Percentiles rank a stretch among this genome's conserved stretches.
Conservation (phyloP, 2,888 invertebrate species). For the Yponomeuta sedellus region DNA sequence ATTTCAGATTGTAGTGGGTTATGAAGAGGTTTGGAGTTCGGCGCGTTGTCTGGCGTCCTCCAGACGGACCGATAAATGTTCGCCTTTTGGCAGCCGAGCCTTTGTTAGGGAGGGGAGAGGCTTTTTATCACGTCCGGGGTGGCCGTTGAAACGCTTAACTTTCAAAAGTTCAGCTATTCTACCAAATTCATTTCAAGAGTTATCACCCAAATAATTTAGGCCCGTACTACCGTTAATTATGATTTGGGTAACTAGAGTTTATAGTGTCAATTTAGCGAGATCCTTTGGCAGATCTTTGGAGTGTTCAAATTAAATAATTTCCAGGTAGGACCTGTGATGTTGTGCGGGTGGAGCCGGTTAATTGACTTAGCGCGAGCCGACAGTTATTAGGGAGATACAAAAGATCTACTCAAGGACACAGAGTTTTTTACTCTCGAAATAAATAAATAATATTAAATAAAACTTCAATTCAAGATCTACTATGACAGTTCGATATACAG, state of each 20-base stretch:
- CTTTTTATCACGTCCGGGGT: background rate
- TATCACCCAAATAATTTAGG: background rate
- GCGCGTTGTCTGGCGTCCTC: too few species aligned
- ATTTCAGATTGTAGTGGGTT: background rate
- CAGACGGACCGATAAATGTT: background rate
- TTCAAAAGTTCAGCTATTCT: background rate
- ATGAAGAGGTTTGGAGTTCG: background rate
- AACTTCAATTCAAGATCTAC: too few species aligned
- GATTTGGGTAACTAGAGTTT: background rate
- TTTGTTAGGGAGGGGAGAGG: background rate
- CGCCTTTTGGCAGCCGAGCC: background rate
- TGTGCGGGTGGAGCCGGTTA: background rate
- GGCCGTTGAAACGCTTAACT: background rate
- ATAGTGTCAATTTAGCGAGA: background rate
- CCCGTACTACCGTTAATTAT: background rate
- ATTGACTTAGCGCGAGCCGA: background rate
- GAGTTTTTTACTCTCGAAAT: too few species aligned
- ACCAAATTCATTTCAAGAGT: background rate
- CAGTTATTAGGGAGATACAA: background rate
- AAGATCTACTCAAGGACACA: background rate
- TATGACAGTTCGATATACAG: too few species aligned
- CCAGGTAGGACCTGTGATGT: background rate
- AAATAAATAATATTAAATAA: too few species aligned
- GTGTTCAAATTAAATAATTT: constrained; percentile 5
- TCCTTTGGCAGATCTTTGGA: constrained; percentile 6